Percentiles rank a stretch among this genome's conserved stretches.
phyloP scores from a whole-genome alignment of 2,113 vertebrate genomes.

The Fregata magnificens region DNA sequence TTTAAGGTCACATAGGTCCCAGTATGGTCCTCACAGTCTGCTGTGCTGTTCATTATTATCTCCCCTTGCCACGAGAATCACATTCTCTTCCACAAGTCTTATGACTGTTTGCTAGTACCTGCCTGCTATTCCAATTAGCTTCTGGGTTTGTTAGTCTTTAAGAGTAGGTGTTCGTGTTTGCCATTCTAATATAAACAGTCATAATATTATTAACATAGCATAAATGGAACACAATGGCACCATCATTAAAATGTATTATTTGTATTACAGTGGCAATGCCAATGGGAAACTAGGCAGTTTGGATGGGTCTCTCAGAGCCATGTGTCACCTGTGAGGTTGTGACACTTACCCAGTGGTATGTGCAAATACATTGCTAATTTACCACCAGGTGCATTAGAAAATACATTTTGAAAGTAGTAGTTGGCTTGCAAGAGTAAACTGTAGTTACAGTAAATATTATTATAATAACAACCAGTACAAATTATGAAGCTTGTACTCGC shows the following conservation, averaged over 20 bases:
- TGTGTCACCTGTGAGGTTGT: neutral
- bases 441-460: neutral
- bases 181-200: neutral
- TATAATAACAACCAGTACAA: neutral
- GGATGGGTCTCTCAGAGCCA: neutral
- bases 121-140: neutral
- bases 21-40: neutral
- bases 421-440: neutral
- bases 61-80: neutral
- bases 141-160: neutral
- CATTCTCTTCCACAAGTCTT: neutral
- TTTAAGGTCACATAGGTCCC: neutral
- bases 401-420: neutral
- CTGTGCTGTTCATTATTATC: neutral
- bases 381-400: neutral
- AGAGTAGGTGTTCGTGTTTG: neutral
- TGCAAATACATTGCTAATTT: neutral
- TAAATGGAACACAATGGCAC: neutral
- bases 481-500: neutral
- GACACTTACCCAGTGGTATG: neutral
- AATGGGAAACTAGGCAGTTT: neutral
- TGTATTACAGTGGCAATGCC: neutral
- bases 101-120: neutral
- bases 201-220: neutral
- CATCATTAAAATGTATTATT: neutral